phyloP scores from a whole-genome alignment of 2,797 vertebrate genomes.

The Carduelis carduelis region DNA sequence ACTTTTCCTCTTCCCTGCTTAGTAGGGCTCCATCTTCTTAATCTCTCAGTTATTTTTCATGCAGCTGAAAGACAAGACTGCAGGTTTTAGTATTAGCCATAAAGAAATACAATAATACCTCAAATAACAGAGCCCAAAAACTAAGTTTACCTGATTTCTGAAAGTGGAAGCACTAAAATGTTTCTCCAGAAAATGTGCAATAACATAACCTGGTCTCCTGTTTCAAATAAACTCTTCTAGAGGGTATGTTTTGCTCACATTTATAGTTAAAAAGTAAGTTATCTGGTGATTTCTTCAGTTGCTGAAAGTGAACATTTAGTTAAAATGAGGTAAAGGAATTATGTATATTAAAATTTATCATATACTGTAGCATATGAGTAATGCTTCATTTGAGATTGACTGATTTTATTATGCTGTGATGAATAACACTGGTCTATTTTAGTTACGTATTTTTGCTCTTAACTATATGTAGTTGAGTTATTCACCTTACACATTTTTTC shows the following conservation, averaged over 20 bases:
- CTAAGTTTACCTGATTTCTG: not conserved
- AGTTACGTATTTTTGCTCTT: not conserved
- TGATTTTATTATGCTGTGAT: not conserved
- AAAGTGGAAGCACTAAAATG: not conserved
- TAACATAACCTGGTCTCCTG: not conserved
- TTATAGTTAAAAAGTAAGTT: not conserved
- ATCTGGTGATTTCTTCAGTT: not conserved
- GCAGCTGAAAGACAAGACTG: not conserved
- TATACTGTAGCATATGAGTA: not conserved
- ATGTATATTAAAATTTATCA: not conserved
- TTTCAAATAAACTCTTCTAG: not conserved
- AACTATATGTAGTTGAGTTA: not conserved
- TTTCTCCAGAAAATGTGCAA: not conserved
- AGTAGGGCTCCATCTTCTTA: not conserved
- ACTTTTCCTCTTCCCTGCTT: not conserved
- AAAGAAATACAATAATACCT: not conserved
- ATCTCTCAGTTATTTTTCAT: not conserved
- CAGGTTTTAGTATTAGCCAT: not conserved
- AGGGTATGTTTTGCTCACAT: not conserved
- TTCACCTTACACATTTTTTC: rapidly evolving
- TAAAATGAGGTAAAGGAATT: not conserved
- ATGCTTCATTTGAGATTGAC: not conserved
- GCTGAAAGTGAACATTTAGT: not conserved
- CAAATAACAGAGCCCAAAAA: not conserved
- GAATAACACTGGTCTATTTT: not conserved